Evolutionary conservation across 2,113 vertebrate species (phyloP).

Genomic region (Thalassoma bifasciatum): DNA sequence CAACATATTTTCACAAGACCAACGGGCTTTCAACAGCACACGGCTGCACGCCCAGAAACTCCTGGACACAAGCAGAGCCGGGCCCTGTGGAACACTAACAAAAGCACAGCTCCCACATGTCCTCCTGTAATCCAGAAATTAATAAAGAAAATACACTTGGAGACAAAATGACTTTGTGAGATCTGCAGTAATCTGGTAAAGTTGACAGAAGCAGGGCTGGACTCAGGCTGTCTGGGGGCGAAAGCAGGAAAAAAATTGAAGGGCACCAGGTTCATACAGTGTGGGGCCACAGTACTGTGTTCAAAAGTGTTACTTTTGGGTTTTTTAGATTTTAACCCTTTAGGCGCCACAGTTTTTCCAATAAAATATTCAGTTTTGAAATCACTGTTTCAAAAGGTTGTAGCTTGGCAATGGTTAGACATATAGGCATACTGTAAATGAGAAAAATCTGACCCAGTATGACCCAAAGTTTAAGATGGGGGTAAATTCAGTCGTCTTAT

Average conservation of each 20-base stretch:
- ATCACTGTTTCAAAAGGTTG: no score
- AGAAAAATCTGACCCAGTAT: no score
- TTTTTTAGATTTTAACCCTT: no score
- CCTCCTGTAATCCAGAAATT: neutral
- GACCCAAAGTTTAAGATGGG: no score
- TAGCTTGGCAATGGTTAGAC: no score
- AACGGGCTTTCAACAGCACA: constrained; percentile 15
- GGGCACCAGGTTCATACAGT: neutral
- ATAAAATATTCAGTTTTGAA: no score
- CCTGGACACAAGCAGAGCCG: constrained; percentile 16
- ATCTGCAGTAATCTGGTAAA: neutral
- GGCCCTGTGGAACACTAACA: neutral
- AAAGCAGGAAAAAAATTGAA: neutral
- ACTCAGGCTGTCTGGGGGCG: neutral
- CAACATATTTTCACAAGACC: constrained; percentile 51
- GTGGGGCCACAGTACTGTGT: neutral
- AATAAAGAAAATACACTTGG: neutral
- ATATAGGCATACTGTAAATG: no score
- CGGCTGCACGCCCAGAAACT: constrained; percentile 23
- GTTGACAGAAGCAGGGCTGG: neutral
- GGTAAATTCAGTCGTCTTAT: no score
- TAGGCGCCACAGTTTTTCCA: no score
- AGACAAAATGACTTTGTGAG: neutral
- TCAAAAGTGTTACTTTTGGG: neutral
- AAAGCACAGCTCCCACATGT: neutral